These are phyloP conservation scores for Mycetomoellerius zeteki DNA, from an alignment of 1,140 invertebrate genomes.

Conservation along the genomic window DNA sequence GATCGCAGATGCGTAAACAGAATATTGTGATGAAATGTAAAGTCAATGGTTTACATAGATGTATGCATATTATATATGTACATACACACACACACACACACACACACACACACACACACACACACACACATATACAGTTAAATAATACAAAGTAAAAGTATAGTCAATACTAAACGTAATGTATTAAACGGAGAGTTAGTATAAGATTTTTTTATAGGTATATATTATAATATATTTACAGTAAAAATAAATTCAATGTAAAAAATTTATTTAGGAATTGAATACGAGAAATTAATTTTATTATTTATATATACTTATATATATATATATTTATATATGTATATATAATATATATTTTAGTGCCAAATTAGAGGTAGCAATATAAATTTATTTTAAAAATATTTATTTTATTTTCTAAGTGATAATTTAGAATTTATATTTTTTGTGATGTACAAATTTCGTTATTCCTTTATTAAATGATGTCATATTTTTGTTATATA, in stretches of 20 bases:
- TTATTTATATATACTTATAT: not conserved
- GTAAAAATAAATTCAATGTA: not conserved
- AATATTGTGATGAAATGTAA: conserved; percentile 61
- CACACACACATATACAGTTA: not conserved
- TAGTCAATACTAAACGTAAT: conserved; percentile 40
- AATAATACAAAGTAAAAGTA: conserved; percentile 50
- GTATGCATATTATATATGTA: conserved; percentile 4
- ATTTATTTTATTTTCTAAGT: not conserved
- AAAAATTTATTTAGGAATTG: conserved; percentile 1
- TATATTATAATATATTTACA: not conserved
- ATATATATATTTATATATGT: too few species aligned
- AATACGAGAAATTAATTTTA: not conserved
- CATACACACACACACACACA: not conserved
- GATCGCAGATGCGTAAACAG: conserved; percentile 4
- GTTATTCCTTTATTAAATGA: not conserved
- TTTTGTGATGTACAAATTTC: not conserved
- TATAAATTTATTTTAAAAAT: conserved; percentile 9
- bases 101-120: not conserved
- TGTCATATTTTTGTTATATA: not conserved
- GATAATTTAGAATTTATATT: conserved; percentile 10
- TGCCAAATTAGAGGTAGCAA: conserved; percentile 11
- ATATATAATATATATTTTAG: too few species aligned
- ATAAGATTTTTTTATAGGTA: conserved; percentile 48
- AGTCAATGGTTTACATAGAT: conserved; percentile 47
- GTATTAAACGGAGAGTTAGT: not conserved